Evolutionary conservation across 2,888 invertebrate genomes (phyloP), one percentile per base, ranked within the genome.

Genomic region (Sclerodermus sp.): DNA sequence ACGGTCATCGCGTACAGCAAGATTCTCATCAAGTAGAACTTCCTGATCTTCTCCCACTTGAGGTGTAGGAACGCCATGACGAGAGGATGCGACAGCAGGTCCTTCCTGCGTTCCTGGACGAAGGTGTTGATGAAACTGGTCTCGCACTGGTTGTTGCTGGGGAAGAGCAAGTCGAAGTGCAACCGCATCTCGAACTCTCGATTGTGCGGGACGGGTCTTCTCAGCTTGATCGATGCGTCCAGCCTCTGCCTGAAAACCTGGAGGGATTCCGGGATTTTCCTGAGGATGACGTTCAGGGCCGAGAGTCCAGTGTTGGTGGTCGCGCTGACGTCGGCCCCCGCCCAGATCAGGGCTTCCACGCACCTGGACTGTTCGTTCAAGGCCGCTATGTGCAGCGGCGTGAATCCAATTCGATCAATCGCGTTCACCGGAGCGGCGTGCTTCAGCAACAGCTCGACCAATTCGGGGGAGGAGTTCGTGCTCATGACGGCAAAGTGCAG

Each of bases 41-140:
- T 80, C 1, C 80, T 63, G n/a, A 81, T 80, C 44, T 80, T 78
- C 49, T 78, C 74, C 81, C 81, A 81, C 51, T 81, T 81, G 1
- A 81, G 64, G 44, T 80, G 77, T 1, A 81, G 67, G 38, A 81
- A 81, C 0, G 80, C 80, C 70, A 80, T 80, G 5, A 80, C 80
- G 3, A 81, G 62, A 0, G 81, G 81, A 63, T 81, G 81, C 1
- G 79, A 77, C 6, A 81, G 65, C 3, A 78, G 56, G 39, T 80
- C 78, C 42, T 80, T 80, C 14, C 79, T 76, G 1, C 78, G 79
- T 45, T 79, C 80, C 38, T 77, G 77, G 0, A 81, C 74, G 49
- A 81, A 78, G 5, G 78, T 78, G 44, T 80, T 80, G 43, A 81
- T 73, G 57, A 81, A 78, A 17, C 78, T 76, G 10, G 79, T 79